These are phyloP conservation scores for Drosophila bocqueti DNA, from an alignment of 1,140 invertebrate species.

Conservation along the genomic window DNA sequence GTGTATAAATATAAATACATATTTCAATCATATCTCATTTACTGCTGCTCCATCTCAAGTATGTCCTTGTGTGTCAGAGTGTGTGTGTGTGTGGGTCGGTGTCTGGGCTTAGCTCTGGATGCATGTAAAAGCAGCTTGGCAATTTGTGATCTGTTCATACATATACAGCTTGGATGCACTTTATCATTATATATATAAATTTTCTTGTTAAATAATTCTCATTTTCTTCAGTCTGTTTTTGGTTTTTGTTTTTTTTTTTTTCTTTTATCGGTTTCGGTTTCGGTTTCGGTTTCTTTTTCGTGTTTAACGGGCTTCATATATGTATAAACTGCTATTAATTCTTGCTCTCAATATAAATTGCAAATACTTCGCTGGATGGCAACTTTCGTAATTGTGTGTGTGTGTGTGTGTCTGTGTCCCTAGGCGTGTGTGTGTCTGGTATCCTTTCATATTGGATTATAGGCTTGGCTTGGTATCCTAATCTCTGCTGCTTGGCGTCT, in stretches of 20 bases:
- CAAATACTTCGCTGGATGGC: conserved; percentile 81
- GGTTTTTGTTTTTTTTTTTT: conserved; percentile 53
- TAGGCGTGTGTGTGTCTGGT: conserved; percentile 17
- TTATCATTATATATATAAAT: conserved; percentile 65
- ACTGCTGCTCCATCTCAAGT: conserved; percentile 22
- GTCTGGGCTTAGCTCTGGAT: conserved; percentile 34
- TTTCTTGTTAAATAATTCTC: conserved; percentile 64
- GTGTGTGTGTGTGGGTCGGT: conserved; percentile 9
- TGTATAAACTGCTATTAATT: conserved; percentile 52
- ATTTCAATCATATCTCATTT: conserved; percentile 58
- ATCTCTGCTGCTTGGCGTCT: conserved; percentile 40
- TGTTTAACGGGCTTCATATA: conserved; percentile 44
- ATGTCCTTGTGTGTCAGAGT: conserved; percentile 13
- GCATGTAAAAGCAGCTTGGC: conserved; percentile 63
- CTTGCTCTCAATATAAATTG: conserved; percentile 69
- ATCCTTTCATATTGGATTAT: conserved; percentile 20
- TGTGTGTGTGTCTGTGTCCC: conserved; percentile 32
- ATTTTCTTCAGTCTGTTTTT: conserved; percentile 76
- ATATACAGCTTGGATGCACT: conserved; percentile 40
- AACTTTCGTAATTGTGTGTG: conserved; percentile 75
- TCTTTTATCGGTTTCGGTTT: conserved; percentile 13
- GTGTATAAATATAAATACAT: conserved; percentile 77
- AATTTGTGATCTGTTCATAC: conserved; percentile 36
- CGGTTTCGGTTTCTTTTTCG: conserved; percentile 41
- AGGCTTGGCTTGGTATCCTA: conserved; percentile 49